Conservation (phyloP, 1,140 invertebrate species). For the Cydia splendana region DNA sequence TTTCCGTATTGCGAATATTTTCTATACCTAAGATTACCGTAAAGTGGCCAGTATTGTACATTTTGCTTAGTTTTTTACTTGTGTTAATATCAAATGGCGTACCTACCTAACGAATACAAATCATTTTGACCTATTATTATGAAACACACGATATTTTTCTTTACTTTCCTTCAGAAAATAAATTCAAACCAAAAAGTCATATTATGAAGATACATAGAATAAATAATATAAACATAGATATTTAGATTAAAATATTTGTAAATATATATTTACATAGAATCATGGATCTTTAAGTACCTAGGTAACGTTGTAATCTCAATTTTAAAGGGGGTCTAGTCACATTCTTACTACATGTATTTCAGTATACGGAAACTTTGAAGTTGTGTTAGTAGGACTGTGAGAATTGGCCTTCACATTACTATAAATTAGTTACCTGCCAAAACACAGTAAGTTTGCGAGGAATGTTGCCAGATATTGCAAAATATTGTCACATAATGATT, state of each 20-base stretch:
- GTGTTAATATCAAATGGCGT: neutral
- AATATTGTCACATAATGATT: neutral
- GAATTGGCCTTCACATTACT: neutral
- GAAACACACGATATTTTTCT: conserved; percentile 52
- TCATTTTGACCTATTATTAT: neutral
- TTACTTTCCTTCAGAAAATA: conserved; percentile 53
- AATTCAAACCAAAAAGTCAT: conserved; percentile 73
- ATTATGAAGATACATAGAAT: conserved; percentile 52
- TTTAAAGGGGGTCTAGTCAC: conserved; percentile 70
- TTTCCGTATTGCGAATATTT: neutral
- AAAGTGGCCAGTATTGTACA: conserved; percentile 14
- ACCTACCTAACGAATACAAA: neutral
- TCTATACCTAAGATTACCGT: neutral
- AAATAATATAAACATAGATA: conserved; percentile 64
- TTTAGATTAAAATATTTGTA: conserved; percentile 46
- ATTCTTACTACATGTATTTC: conserved; percentile 57
- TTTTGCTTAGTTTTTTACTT: neutral
- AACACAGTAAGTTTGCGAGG: conserved; percentile 9
- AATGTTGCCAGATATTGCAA: neutral
- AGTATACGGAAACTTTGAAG: neutral
- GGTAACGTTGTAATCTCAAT: conserved; percentile 66
- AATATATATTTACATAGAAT: conserved; percentile 57
- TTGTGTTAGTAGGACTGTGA: conserved; percentile 5
- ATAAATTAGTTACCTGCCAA: conserved; percentile 34
- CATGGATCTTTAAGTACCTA: conserved; percentile 50